phyloP scores from a whole-genome alignment of 1,140 invertebrate genomes.

The Camponotus vicinus region DNA sequence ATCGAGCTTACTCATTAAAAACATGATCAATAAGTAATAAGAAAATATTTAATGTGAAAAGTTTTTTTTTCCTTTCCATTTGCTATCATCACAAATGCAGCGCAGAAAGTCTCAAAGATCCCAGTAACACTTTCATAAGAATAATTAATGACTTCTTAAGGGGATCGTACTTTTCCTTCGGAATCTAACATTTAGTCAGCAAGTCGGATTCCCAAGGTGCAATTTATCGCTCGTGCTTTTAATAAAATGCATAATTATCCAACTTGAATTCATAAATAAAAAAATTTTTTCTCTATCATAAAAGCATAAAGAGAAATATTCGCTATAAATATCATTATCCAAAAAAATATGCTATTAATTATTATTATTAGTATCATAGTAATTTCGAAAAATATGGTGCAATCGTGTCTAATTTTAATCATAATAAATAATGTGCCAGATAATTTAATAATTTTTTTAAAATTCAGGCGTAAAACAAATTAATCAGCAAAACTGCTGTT shows the following conservation, averaged over 20 bases:
- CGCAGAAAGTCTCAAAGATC: conserved; percentile 47
- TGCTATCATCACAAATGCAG: conserved; percentile 23
- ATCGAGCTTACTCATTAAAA: conserved; percentile 37
- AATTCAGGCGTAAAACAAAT: background rate
- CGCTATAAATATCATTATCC: background rate
- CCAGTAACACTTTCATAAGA: conserved; percentile 50
- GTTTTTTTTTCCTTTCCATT: conserved; percentile 29
- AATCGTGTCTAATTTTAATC: background rate
- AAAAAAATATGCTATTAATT: background rate
- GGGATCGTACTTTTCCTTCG: background rate
- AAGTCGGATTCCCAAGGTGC: conserved; percentile 20
- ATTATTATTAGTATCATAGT: background rate
- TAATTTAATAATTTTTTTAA: background rate
- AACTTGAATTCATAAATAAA: conserved; percentile 4
- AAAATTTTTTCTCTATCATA: background rate
- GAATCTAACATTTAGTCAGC: conserved; percentile 43
- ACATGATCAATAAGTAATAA: conserved; percentile 9
- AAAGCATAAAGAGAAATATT: background rate
- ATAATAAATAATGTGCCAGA: background rate
- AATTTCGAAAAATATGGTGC: background rate
- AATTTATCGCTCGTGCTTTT: conserved; percentile 24
- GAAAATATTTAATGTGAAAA: conserved; percentile 53
- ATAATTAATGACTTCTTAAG: conserved; percentile 56
- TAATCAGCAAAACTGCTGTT: background rate
- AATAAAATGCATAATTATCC: conserved; percentile 32